phyloP scores from a whole-genome alignment of 2,888 invertebrate genomes.

The Chloroclystis v-ata region DNA sequence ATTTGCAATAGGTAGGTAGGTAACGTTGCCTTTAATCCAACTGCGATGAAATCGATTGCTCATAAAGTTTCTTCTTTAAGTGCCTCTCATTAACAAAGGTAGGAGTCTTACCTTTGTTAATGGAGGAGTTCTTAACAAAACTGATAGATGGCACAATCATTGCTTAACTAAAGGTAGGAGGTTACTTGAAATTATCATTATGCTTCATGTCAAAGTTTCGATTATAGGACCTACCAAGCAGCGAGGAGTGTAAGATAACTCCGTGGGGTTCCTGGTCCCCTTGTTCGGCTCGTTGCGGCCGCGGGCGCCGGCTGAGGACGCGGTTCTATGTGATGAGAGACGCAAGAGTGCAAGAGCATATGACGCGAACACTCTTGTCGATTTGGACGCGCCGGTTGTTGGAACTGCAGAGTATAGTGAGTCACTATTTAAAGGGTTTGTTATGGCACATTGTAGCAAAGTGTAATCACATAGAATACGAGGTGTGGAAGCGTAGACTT shows the following conservation, averaged over 20 bases:
- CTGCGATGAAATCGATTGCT: no score
- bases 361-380: constrained; percentile 43
- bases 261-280: constrained; percentile 90
- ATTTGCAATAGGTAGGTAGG: no score
- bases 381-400: constrained; percentile 55
- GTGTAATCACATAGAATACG: background rate
- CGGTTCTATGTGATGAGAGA: constrained; percentile 57
- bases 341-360: constrained; percentile 42
- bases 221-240: constrained; percentile 45
- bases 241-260: constrained; percentile 78
- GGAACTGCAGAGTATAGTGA: constrained; percentile 52
- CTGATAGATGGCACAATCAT: no score
- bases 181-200: no score
- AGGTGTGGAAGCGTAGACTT: background rate
- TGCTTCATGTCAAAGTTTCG: background rate
- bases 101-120: no score
- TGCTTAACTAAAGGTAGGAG: no score
- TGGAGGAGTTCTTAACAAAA: no score
- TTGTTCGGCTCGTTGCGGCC: constrained; percentile 88
- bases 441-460: background rate
- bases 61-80: no score
- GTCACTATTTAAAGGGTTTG: constrained; percentile 12
- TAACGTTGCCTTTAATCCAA: no score
- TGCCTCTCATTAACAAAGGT: no score
- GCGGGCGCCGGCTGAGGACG: constrained; percentile 80